Base-by-base conservation (phyloP, 2,888 invertebrate species). In the Tetragonisca angustula region DNA sequence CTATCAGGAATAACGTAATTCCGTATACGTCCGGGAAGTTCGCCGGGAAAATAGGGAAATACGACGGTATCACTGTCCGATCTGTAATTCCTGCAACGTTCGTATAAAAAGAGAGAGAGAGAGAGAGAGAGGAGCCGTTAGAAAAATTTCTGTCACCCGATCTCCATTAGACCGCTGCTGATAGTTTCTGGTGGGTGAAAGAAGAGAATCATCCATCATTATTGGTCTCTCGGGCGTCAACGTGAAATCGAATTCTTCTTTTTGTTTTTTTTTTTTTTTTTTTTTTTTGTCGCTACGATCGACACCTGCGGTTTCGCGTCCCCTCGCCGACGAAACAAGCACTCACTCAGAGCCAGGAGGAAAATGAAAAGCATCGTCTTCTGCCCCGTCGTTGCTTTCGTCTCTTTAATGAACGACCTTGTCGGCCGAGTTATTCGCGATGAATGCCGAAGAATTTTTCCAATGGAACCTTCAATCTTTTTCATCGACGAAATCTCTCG, bases 191-290 rank as follows among this genome's bases (percentile, higher is more conserved):
- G 1, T 5, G 11, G 49, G 17, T 43, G 27, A 64, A 64, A 69
- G 69, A 64, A 79, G 54, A 62, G 49, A 70, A 64, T 70, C 72
- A 71, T 75, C 73, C 62, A 69, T 75, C 77, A 80, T 80, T 83
- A 88, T 79, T 79, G 79, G 50, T n/a, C 83, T 54, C 19, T 59
- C 73, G 19, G 65, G 69, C 62, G 71, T 73, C 79, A 67, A 72
- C 80, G 77, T 69, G 81, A 80, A 81, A 88, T 87, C 80, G 82
- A 89, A 88, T 85, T 27, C 27, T 27, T 88, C 88, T 87, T 88
- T 88, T n/a, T 27, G 0, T 36, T 5, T 36, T 88, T 88, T 87
- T 88, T 88, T n/a, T 27, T 4, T 36, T 5, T 36, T 36, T 27
- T 27, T 27, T 27, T 32, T 32, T 32, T 32, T 32, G 3, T 43